phyloP scores from a whole-genome alignment of 2,888 invertebrate genomes.

The Chouioia cunea region DNA sequence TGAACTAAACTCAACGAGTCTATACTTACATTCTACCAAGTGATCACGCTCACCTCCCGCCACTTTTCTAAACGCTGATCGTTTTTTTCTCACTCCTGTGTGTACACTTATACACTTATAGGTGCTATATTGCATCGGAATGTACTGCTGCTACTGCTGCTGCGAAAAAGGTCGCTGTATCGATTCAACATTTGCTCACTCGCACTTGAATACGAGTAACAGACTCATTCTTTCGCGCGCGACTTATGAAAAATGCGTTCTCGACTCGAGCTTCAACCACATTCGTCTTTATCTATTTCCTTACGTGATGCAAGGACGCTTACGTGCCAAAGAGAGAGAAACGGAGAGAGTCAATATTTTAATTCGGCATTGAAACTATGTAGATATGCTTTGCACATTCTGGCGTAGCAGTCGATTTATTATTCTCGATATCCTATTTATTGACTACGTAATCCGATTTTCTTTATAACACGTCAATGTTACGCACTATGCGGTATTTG shows the following conservation, averaged over 20 bases:
- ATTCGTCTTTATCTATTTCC: conserved; percentile 3
- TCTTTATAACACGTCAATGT: no score
- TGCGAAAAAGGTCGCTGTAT: no score
- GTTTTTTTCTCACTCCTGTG: background rate
- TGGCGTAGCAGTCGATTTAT: conserved; percentile 6
- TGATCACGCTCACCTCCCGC: conserved; percentile 1
- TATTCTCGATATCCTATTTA: conserved; percentile 2
- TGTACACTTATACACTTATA: no score
- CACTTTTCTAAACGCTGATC: background rate
- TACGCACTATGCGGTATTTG: no score
- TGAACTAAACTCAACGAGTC: conserved; percentile 9
- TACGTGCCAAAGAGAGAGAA: no score
- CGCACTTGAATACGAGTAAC: background rate
- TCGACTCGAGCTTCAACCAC: background rate
- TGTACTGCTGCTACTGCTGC: no score
- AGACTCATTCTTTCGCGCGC: no score
- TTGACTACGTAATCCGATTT: no score
- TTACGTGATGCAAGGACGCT: conserved; percentile 2
- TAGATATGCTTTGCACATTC: conserved; percentile 1
- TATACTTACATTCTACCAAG: no score
- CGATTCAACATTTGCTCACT: background rate
- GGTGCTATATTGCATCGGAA: no score
- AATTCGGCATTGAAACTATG: conserved; percentile 17
- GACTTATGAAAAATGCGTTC: no score
- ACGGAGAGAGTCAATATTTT: background rate